phyloP scores from a whole-genome alignment of 2,113 vertebrate species.

The Butorides virescens region DNA sequence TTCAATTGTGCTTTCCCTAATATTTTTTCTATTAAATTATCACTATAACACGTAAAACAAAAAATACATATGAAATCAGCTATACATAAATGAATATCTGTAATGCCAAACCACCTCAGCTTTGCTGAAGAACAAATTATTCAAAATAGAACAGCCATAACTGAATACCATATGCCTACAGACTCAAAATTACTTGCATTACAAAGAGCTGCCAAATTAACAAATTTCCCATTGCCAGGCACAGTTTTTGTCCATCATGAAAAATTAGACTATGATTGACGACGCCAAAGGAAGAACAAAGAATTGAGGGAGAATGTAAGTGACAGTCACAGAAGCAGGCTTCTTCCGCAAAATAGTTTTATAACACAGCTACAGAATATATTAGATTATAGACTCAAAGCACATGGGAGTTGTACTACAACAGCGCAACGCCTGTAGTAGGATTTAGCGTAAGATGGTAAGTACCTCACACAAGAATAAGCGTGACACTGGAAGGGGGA shows the following conservation, averaged over 20 bases:
- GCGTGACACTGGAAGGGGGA: not conserved
- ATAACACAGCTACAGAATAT: not conserved
- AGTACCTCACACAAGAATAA: not conserved
- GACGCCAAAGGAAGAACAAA: not conserved
- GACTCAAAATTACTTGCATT: not conserved
- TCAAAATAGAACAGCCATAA: not conserved
- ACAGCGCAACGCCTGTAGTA: not conserved
- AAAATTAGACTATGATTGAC: not conserved
- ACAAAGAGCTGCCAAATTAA: not conserved
- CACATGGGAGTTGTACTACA: not conserved
- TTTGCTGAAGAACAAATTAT: not conserved
- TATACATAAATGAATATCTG: not conserved
- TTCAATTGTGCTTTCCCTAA: not conserved
- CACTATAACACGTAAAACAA: not conserved
- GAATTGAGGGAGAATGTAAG: not conserved
- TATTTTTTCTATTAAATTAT: not conserved
- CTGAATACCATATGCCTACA: not conserved
- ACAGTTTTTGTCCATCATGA: not conserved
- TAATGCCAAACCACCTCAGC: not conserved
- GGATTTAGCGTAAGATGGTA: not conserved
- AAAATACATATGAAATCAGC: not conserved
- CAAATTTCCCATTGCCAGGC: not conserved
- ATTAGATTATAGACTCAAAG: not conserved
- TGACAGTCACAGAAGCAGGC: not conserved
- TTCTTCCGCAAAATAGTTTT: not conserved